These are phyloP conservation scores for Notarius quadriscutis DNA, from an alignment of 2,113 vertebrate genomes.

Conservation along the genomic window DNA sequence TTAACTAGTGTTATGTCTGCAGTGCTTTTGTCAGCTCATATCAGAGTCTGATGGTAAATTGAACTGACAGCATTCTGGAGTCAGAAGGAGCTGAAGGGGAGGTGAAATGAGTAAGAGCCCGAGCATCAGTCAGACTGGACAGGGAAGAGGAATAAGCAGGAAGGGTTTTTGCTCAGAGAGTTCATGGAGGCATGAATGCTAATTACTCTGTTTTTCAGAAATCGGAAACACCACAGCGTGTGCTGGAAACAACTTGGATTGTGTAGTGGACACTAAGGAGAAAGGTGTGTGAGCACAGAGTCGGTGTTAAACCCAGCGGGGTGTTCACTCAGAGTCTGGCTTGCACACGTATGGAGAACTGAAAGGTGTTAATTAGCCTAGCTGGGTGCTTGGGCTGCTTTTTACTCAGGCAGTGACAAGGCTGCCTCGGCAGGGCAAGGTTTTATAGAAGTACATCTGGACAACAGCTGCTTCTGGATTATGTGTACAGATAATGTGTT, in stretches of 20 bases:
- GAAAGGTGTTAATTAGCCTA: constrained; percentile 49
- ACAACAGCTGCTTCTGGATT: constrained; percentile 41
- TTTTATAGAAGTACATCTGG: constrained; percentile 53
- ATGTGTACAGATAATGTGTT: constrained; percentile 5
- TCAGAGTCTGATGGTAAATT: constrained; percentile 2
- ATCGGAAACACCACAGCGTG: too few species aligned
- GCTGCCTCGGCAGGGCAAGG: constrained; percentile 8
- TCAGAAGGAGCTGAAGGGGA: constrained; percentile 28
- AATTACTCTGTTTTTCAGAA: not conserved
- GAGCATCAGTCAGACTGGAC: too few species aligned
- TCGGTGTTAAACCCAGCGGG: constrained; percentile 31
- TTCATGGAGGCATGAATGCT: not conserved
- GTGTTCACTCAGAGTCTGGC: constrained; percentile 9
- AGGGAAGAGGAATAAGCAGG: not conserved
- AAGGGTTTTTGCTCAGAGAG: not conserved
- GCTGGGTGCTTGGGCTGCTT: constrained; percentile 30
- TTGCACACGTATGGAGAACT: constrained; percentile 22
- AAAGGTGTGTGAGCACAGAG: constrained; percentile 7
- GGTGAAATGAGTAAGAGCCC: constrained; percentile 1
- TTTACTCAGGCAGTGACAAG: constrained; percentile 37
- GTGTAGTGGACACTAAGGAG: not conserved
- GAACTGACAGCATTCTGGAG: constrained; percentile 18
- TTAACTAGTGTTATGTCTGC: constrained; percentile 13
- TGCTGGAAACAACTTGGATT: too few species aligned
- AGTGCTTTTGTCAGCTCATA: not conserved